Base-by-base conservation (phyloP, 2,888 invertebrate genomes). In the Tipula confusa region DNA sequence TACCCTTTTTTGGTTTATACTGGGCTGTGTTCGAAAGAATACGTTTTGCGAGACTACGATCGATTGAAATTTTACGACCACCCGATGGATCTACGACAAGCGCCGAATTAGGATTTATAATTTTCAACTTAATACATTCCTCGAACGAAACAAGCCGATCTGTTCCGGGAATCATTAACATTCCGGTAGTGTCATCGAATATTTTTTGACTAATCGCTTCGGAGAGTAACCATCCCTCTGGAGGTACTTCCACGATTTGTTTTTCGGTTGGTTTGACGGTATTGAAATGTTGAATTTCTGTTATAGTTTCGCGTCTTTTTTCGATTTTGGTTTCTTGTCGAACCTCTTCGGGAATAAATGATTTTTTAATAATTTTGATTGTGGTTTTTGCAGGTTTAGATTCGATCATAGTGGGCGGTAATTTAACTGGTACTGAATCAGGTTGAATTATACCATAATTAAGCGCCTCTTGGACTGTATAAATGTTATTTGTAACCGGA, bases 161-260 rank as follows among this genome's bases (percentile, higher is more conserved):
- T 5, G 97, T 96, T 13, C 95, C 95, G 1, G 96, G 96, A 85
- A 98, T 95, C 15, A 94, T 93, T 86, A 98, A 96, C 38, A 95
- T 90, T 1, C 98, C 98, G 0, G 93, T 93, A 0, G 92, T 90
- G 0, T 97, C 94, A 89, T 98, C 95, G 86, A 98, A 95, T 2
- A 96, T 89, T 83, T 93, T 94, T 87, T 94, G 93, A 64, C 94
- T 92, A 85, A 98, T 96, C 1, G 97, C 97, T 86, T 97, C 95
- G 83, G 92, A 91, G 1, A 98, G 91, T 84, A 92, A 92, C 95
- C 96, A 97, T 2, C 97, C 97, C 84, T 94, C 95, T 13, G 92
- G 91, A 0, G 97, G 97, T 33, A 97, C 88, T 87, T 97, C 96
- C 86, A 95, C 92, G 0, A 93, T 92, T 87, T 94, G 93, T 87